Evolutionary conservation across 2,888 invertebrate species (phyloP), one percentile per base, ranked within the genome.

Genomic region (Philonicus albiceps): DNA sequence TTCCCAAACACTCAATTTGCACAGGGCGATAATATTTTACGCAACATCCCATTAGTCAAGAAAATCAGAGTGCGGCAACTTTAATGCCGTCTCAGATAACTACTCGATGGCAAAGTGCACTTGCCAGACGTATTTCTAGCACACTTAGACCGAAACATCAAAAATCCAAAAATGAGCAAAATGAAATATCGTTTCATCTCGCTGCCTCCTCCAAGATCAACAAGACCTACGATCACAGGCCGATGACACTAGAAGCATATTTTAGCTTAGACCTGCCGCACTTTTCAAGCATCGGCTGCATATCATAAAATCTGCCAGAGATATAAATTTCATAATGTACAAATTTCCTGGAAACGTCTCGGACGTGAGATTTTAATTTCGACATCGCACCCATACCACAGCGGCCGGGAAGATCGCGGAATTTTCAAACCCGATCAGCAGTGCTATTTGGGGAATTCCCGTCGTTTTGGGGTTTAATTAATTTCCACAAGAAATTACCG

Each of bases 401-500:
- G n/a, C 19, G 5, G 19, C 3, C 22, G 64, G 3, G 37, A n/a
- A 34, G 55, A 34, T 83, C 83, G 64, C 34, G 19, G 83, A 37
- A 37, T 37, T 40, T 34, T n/a, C 6, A 22, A 83, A 37, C 64
- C 64, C 83, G 73, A 84, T 84, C 84, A 84, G 40, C 40, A 72
- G 73, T 16, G 55, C 84, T 64, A 83, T 64, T 83, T 64, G 64
- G 27, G 34, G 72, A 55, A 73, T 73, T 27, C 40, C 43, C 40
- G 72, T 72, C 73, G 37, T 72, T 84, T 73, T 37, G 72, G 84
- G 40, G n/a, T 40, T 84, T 84, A 84, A 73, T 84, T 84, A 84
- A 73, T 84, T 73, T 84, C 84, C 84, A 84, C 72, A 72, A 84
- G 84, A 37, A 84, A 84, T 84, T 43, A 73, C 72, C 72, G 40